phyloP scores from a whole-genome alignment of 2,113 vertebrate species.

The Diphyllodes magnificus region DNA sequence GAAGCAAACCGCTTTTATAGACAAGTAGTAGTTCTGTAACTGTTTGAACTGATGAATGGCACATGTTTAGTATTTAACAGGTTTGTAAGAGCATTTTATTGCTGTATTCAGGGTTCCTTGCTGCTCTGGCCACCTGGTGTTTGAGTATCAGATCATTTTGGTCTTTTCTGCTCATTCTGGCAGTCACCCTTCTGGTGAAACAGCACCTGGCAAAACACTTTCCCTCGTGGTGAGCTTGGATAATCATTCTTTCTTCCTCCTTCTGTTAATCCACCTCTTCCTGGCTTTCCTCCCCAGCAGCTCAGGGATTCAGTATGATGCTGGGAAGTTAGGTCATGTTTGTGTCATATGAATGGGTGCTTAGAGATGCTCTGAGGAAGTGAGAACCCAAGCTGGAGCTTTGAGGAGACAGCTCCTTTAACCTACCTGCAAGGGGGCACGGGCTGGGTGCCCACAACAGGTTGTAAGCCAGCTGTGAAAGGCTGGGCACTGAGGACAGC shows the following conservation, averaged over 20 bases:
- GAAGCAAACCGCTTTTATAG: background rate
- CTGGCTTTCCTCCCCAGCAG: background rate
- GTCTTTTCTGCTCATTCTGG: background rate
- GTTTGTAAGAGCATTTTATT: background rate
- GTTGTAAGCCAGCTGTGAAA: background rate
- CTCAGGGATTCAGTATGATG: background rate
- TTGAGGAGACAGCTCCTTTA: background rate
- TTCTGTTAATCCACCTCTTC: background rate
- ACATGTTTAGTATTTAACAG: background rate
- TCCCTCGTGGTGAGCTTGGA: background rate
- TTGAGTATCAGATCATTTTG: background rate
- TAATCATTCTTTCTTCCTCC: background rate
- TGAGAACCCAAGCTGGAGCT: background rate
- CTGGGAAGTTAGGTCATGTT: background rate
- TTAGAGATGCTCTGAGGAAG: background rate
- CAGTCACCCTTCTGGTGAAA: background rate
- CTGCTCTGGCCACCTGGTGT: background rate
- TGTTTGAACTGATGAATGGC: background rate
- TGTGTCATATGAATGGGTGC: background rate
- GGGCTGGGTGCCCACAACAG: background rate
- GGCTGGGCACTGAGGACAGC: background rate
- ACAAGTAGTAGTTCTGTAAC: background rate
- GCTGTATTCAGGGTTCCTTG: background rate
- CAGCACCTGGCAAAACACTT: background rate
- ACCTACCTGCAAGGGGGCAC: background rate